Base-by-base conservation (phyloP, 2,113 vertebrate species). In the Alosa alosa region DNA sequence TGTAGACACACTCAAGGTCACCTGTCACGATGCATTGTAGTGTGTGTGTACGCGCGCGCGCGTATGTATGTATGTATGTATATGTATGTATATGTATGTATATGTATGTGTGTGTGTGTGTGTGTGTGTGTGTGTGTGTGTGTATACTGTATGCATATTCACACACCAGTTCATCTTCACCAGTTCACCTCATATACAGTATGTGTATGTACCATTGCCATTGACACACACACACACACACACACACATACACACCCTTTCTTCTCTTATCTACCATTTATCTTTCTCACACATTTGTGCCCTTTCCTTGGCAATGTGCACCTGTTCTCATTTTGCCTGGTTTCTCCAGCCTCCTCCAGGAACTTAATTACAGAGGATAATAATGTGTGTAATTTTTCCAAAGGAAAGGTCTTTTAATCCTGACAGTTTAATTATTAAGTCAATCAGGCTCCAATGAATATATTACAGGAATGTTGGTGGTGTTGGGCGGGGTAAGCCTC, bases 361-460 rank as follows among this genome's bases (percentile, higher is more conserved):
- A 90, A 90, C 84, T 88, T 93, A 90, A 91, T 93, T 92, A 91
- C 91, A 82, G 46, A 86, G 68, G 64, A 82, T 91, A 92, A 89
- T 85, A 87, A 91, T 91, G 86, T 91, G 86, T 91, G 84, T 90
- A 87, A 81, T 90, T 86, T 81, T 92, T 72, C 49, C 81, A 46
- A 75, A 22, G 85, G 89, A 90, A 91, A 86, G 83, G 68, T 84
- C 82, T 89, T 91, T 90, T 91, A 87, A 90, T 89, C 55, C 88
- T 86, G 87, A 88, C 88, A 89, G 86, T 81, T 82, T 91, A 93
- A 94, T 93, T 90, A 93, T 87, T n/a, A 85, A 86, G 78, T 46
- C 84, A 82, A 45, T 82, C 82, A 81, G 72, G 86, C 83, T 57
- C 82, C 84, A 85, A 87, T 89, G 82, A 91, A 91, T 90, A 88